Conservation (phyloP, 30 jellyfish, hydroid and myxozoan genomes). For the Cassiopea xamachana region DNA sequence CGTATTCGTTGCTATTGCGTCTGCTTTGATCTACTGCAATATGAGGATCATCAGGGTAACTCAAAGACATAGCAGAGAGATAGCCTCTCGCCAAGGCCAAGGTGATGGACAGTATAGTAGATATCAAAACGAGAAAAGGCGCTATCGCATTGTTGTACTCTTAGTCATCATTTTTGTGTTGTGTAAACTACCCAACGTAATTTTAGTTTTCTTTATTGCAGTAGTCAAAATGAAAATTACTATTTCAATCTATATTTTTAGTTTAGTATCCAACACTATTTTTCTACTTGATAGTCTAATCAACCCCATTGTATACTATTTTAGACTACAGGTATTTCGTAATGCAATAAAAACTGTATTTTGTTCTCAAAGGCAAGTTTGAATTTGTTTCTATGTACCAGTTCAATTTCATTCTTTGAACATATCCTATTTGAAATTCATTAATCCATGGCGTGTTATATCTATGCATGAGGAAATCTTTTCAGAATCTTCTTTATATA, state of each 20-base stretch:
- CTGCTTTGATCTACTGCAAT: background rate
- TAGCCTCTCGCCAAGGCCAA: background rate
- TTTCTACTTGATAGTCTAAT: background rate
- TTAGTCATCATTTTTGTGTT: background rate
- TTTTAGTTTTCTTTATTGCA: background rate
- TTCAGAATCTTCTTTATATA: no score
- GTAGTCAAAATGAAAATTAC: background rate
- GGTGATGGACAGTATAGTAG: background rate
- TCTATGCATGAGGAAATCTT: no score
- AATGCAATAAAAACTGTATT: background rate
- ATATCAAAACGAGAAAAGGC: background rate
- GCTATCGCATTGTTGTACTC: background rate
- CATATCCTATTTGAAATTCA: no score
- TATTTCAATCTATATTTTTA: no score
- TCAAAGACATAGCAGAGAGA: background rate
- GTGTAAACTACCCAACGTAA: background rate
- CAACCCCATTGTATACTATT: constrained; percentile 4
- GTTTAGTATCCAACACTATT: background rate
- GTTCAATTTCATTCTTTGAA: no score
- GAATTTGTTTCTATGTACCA: background rate
- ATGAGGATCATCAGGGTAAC: background rate
- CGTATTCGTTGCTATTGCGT: background rate
- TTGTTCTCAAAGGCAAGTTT: background rate
- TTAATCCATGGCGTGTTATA: no score
- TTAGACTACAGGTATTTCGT: background rate